Evolutionary conservation across 2,797 vertebrate genomes (phyloP), one percentile per base, ranked within the genome.

Genomic region (Cetoscarus ocellatus): DNA sequence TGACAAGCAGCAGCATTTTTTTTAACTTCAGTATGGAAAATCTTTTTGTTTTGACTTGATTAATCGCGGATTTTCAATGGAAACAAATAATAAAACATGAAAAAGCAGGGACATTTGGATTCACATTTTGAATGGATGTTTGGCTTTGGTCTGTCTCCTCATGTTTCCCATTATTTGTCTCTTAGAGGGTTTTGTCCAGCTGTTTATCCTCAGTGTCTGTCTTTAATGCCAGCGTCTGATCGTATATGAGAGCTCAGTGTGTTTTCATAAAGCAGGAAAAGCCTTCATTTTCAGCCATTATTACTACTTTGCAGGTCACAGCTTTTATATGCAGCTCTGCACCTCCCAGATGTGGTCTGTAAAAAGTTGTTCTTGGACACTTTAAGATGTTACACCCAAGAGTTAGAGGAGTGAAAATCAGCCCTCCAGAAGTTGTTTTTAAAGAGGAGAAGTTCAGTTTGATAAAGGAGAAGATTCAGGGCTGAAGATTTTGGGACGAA

Each of bases 291-390:
- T 74, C 40, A 67, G 39, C 72, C 75, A 8, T 80, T 49, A 80
- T 65, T 67, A 59, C 62, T 47, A 64, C 50, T 80, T 81, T 70
- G 75, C 73, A 77, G 70, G 73, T 81, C 58, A 39, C 59, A 79
- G 63, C 84, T 67, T 83, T 42, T 71, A 44, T 19, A 38, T 18
- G 40, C 48, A 34, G 18, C 64, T 13, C 36, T 27, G 38, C 69
- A 8, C 76, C 66, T 67, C 76, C 73, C 82, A 81, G 67, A 77
- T 86, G 80, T 79, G 80, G 79, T 70, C 67, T 74, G 52, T 51
- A 17, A 18, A 71, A 69, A 67, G 55, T 61, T 71, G 57, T 67
- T 18, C 61, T 72, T 64, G 62, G 40, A 51, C 44, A 36, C 19
- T 47, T 45, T 48, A 13, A 12, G 66, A 52, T 56, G 75, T 83